Evolutionary conservation across 2,888 invertebrate genomes (phyloP), one percentile per base, ranked within the genome.

Genomic region (Epistrophe eligans): DNA sequence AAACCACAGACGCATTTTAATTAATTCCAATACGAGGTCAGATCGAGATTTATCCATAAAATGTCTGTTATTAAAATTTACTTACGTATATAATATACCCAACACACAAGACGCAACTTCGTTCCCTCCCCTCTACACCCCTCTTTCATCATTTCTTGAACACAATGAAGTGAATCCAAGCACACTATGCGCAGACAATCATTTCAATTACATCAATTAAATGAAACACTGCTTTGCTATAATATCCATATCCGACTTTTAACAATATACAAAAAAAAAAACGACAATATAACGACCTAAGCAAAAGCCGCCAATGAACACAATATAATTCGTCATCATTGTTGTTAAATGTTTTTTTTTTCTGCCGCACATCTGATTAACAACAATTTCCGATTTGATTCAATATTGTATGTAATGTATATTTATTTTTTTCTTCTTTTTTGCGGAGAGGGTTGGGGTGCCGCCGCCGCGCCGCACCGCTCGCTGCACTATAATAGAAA

Each of bases 181-280:
- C 40, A 70, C 52, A 64, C 64, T 24, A 66, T 32, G 11, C 32
- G 62, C 62, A 70, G 70, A 70, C 55, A 70, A 55, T 45, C 71
- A 71, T 76, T 84, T 84, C 70, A 84, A 79, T 84, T 84, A 79
- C 70, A 70, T 24, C 60, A 76, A 84, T 79, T 79, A 64, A 79
- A 76, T 58, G 84, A 76, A 79, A 24, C 79, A 70, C 74, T 74
- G 74, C 62, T 43, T 24, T 24, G 62, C 40, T 17, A 35, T 40
- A 62, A 35, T 40, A 62, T 62, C 15, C 74, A 79, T 83, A 83
- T 79, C 82, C 82, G 79, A 72, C 67, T 55, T 67, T 67, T 17
- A 67, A 50, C 66, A 35, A 32, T 32, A n/a, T n/a, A n/a, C n/a
- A n/a, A n/a, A 48, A 48, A 6, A 40, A 1, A 13, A 28, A 13